Evolutionary conservation across 2,113 vertebrate species (phyloP), one percentile per base, ranked within the genome.

Genomic region (Pitta sordida): DNA sequence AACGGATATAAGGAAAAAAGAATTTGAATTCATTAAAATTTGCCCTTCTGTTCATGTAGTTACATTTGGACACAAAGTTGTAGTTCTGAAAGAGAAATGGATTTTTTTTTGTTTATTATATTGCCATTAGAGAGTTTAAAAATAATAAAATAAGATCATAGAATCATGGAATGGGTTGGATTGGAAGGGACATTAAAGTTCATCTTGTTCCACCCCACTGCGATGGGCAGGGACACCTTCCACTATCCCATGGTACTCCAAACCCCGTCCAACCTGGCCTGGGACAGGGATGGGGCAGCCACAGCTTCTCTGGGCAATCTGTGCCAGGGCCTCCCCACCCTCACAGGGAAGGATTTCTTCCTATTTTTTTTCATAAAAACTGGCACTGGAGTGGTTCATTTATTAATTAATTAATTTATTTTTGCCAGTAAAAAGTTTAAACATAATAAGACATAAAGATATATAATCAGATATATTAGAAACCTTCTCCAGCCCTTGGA

Each of bases 401-500:
- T n/a, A n/a, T n/a, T n/a, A n/a, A n/a, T n/a, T n/a, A n/a, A n/a
- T n/a, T n/a, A n/a, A n/a, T n/a, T n/a, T n/a, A n/a, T n/a, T n/a
- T n/a, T 49, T 76, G 82, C 39, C 82, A 89, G 94, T 94, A 95
- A 94, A 80, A 94, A 44, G 85, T 81, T 69, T n/a, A 16, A 37
- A 64, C 79, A 83, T 68, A 73, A 68, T 20, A 91, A 79, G 96
- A 52, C 41, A 37, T n/a, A 39, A 7, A 51, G 2, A 20, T 24
- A 15, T 26, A 26, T 9, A 13, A 51, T 10, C 34, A 53, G 8
- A 24, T 18, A 13, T 5, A 37, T 22, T 7, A 24, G 48, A 71
- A 62, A 41, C 18, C 22, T 39, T 58, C 15, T 13, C 43, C 51
- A 56, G 49, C 46, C 36, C 37, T 76, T 0, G 14, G 60, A 79